These are phyloP conservation scores for Drosophila ochracea DNA, from an alignment of 2,888 invertebrate genomes.

Conservation along the genomic window DNA sequence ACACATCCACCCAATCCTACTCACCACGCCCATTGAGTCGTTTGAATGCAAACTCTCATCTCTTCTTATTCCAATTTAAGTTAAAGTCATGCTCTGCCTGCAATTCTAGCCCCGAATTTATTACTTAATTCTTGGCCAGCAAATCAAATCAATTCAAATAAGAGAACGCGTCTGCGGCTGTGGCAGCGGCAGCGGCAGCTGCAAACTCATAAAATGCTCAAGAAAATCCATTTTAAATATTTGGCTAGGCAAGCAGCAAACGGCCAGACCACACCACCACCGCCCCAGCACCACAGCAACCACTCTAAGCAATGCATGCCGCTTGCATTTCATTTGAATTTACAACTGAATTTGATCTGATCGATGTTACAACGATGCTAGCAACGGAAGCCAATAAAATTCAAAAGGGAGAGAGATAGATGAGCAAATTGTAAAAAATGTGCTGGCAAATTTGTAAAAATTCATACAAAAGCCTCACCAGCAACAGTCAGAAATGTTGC, in stretches of 20 bases:
- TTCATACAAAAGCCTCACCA: conserved; percentile 47
- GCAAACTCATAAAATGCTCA: conserved; percentile 59
- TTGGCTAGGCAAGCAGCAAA: conserved; percentile 64
- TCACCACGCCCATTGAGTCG: neutral
- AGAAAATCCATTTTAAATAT: conserved; percentile 72
- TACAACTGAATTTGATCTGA: conserved; percentile 75
- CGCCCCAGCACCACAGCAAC: neutral
- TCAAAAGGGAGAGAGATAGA: conserved; percentile 40
- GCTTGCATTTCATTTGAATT: conserved; percentile 81
- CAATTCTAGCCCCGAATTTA: conserved; percentile 54
- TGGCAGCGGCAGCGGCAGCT: conserved; percentile 45
- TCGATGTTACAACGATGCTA: conserved; percentile 59
- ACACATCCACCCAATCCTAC: neutral
- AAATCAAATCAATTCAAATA: conserved; percentile 51
- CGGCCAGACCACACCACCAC: neutral
- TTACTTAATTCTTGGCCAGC: conserved; percentile 63
- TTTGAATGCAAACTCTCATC: conserved; percentile 22
- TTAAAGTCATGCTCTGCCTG: conserved; percentile 36
- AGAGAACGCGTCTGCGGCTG: conserved; percentile 25
- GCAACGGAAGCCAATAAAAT: conserved; percentile 69
- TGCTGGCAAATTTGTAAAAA: conserved; percentile 62
- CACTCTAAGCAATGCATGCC: conserved; percentile 65
- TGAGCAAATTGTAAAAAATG: conserved; percentile 73
- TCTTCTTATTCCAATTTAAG: conserved; percentile 5
- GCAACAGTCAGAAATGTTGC: conserved; percentile 34